A percentile compares a stretch with the other conserved stretches of the same genome.
These are phyloP conservation scores for Regulus satrapa DNA, from an alignment of 2,113 vertebrate genomes.

Conservation along the genomic window DNA sequence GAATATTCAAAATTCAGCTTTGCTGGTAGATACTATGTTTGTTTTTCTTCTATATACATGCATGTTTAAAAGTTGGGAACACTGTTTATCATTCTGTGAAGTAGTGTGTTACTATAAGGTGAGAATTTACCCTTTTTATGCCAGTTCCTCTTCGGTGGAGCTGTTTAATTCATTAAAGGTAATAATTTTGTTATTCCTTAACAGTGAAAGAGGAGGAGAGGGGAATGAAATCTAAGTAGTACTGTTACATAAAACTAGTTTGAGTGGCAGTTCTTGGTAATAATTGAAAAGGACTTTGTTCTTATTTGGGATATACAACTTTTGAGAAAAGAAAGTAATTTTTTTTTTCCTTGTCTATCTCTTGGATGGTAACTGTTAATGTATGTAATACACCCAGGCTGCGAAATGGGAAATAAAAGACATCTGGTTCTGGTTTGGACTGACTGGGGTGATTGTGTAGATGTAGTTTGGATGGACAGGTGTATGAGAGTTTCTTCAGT, in stretches of 20 bases:
- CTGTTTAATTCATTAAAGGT: background rate
- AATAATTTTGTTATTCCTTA: background rate
- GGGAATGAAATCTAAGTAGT: background rate
- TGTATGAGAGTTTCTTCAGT: background rate
- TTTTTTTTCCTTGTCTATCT: background rate
- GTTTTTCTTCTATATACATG: background rate
- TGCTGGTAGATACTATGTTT: background rate
- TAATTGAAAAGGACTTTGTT: background rate
- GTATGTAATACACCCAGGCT: background rate
- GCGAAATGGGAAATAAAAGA: background rate
- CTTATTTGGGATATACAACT: background rate
- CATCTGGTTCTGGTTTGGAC: background rate
- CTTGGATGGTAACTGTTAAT: background rate
- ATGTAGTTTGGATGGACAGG: background rate
- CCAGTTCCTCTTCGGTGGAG: background rate
- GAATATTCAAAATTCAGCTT: background rate
- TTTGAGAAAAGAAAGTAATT: background rate
- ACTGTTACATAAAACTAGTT: background rate
- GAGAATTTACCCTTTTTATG: background rate
- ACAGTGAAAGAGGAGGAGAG: background rate
- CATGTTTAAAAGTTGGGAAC: background rate
- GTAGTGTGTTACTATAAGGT: background rate
- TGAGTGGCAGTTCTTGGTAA: background rate
- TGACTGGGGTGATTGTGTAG: background rate
- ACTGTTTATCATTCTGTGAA: background rate